phyloP scores from a whole-genome alignment of 2,797 vertebrate genomes.

The Synaphobranchus kaupii region DNA sequence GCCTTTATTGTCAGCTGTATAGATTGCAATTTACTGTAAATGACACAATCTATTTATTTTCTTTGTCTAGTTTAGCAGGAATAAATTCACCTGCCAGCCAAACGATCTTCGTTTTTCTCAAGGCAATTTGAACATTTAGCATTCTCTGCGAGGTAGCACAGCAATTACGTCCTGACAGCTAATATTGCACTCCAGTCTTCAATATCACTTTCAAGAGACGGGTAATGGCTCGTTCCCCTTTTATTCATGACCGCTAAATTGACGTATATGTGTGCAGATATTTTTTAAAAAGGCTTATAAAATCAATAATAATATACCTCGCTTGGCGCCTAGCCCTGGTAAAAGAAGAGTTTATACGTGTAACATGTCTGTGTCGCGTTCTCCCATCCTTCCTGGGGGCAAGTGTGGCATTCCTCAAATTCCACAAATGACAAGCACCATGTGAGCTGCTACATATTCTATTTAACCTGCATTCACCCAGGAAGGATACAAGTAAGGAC shows the following conservation, averaged over 20 bases:
- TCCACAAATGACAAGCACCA: neutral
- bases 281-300: conserved; percentile 8
- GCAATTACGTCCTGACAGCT: conserved; percentile 47
- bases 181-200: conserved; percentile 35
- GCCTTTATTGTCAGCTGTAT: neutral
- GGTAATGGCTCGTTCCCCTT: conserved; percentile 16
- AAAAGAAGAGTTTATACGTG: neutral
- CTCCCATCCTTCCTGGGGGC: neutral
- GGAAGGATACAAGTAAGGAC: neutral
- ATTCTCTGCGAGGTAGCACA: conserved; percentile 38
- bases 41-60: conserved; percentile 23
- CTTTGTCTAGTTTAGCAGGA: neutral
- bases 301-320: conserved; percentile 10
- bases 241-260: neutral
- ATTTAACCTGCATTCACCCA: neutral
- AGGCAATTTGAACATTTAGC: conserved; percentile 51
- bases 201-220: conserved; percentile 20
- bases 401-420: too few species aligned
- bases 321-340: neutral
- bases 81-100: conserved; percentile 14
- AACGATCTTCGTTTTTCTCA: conserved; percentile 49
- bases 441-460: neutral
- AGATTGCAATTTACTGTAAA: conserved; percentile 15
- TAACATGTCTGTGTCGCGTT: neutral
- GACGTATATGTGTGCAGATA: neutral